phyloP scores from a whole-genome alignment of 2,113 vertebrate genomes.

The Smithornis capensis region DNA sequence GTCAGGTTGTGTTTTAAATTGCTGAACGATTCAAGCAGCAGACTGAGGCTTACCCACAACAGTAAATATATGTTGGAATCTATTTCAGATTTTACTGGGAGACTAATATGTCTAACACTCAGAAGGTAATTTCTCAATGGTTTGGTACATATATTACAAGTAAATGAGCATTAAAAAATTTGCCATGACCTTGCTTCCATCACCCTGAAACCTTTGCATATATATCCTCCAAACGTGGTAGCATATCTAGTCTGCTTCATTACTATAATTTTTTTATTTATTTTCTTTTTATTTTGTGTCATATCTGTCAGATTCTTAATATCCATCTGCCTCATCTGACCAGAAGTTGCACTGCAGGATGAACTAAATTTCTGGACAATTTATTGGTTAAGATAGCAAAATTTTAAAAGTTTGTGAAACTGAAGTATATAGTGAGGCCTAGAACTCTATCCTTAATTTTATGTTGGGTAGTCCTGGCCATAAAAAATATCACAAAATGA shows the following conservation, averaged over 20 bases:
- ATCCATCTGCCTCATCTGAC: neutral
- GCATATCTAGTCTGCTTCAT: neutral
- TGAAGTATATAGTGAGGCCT: neutral
- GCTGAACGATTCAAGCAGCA: neutral
- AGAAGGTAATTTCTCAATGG: neutral
- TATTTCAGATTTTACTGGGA: neutral
- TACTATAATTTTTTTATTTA: neutral
- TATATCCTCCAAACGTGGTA: neutral
- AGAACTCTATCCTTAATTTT: neutral
- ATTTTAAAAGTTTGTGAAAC: neutral
- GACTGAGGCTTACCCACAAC: neutral
- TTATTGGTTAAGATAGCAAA: neutral
- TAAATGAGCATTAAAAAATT: neutral
- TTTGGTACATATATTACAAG: neutral
- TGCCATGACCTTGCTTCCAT: neutral
- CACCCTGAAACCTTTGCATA: neutral
- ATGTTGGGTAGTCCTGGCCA: neutral
- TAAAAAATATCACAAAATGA: neutral
- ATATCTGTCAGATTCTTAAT: neutral
- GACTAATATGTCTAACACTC: neutral
- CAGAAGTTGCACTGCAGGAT: neutral
- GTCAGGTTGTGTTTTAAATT: neutral
- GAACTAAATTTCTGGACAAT: neutral
- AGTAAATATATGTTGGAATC: neutral
- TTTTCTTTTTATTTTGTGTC: neutral